phyloP scores from a whole-genome alignment of 1,140 invertebrate genomes.

The Lepeophtheirus salmonis region DNA sequence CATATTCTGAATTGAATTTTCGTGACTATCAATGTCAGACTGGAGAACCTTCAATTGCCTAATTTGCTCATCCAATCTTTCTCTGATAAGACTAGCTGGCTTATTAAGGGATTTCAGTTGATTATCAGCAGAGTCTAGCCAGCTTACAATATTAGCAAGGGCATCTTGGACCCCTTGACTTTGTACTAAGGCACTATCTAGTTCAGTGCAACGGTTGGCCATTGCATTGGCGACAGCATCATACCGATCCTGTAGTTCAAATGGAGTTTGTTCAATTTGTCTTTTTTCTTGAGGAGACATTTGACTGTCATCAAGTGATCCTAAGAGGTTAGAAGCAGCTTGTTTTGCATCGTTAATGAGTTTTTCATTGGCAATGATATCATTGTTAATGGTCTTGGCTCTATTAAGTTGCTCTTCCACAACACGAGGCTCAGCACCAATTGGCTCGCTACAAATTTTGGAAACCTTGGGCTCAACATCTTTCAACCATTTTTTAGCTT shows the following conservation, averaged over 20 bases:
- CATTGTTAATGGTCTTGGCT: constrained; percentile 62
- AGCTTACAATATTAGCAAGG: constrained; percentile 57
- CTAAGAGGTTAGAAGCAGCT: constrained; percentile 46
- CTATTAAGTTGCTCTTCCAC: constrained; percentile 68
- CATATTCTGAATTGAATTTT: constrained; percentile 60
- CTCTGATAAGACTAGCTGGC: constrained; percentile 66
- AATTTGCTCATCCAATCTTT: constrained; percentile 70
- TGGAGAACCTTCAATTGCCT: constrained; percentile 57
- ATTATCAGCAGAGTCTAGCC: constrained; percentile 63
- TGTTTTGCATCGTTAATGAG: constrained; percentile 58
- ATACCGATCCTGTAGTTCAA: constrained; percentile 55
- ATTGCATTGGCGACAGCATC: constrained; percentile 46
- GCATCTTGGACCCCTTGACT: constrained; percentile 86
- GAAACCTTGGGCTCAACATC: constrained; percentile 56
- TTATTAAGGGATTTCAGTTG: constrained; percentile 53
- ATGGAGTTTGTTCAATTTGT: constrained; percentile 53
- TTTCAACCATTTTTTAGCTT: constrained; percentile 58
- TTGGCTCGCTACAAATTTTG: constrained; percentile 52
- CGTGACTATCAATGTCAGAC: constrained; percentile 62
- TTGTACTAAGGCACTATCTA: constrained; percentile 72
- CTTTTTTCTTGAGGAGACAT: constrained; percentile 52
- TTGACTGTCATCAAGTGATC: constrained; percentile 50
- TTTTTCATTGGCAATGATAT: constrained; percentile 61
- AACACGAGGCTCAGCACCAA: constrained; percentile 62
- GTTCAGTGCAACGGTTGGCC: constrained; percentile 52